Evolutionary conservation across 2,797 vertebrate species (phyloP).

Genomic region (Brachymystax lenok): DNA sequence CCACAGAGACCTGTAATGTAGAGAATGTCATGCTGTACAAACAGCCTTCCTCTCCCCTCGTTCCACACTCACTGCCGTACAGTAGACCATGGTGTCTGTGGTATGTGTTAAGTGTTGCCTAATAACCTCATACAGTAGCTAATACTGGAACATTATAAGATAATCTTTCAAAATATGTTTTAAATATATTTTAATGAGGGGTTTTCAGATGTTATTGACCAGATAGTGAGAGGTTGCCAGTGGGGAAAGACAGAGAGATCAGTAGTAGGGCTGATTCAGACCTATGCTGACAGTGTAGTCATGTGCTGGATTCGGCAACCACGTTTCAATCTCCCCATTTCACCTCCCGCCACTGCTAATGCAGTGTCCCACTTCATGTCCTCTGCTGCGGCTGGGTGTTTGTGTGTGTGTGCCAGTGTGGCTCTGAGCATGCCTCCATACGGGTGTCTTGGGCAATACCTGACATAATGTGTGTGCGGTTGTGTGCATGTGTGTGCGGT

Average conservation of each 20-base stretch:
- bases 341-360: constrained; percentile 34
- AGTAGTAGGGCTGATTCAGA: no score
- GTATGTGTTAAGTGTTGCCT: neutral
- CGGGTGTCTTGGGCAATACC: neutral
- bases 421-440: neutral
- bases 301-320: neutral
- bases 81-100: constrained; percentile 18
- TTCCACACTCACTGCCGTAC: constrained; percentile 16
- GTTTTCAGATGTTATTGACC: no score
- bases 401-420: neutral
- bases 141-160: neutral
- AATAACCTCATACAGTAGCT: constrained; percentile 17
- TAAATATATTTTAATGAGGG: no score
- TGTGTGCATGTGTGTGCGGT: neutral
- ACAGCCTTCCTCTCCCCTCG: constrained; percentile 50
- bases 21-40: constrained; percentile 60
- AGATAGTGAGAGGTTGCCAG: no score
- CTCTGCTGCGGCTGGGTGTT: constrained; percentile 17
- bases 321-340: constrained; percentile 15
- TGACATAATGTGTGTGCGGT: neutral
- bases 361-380: constrained; percentile 36
- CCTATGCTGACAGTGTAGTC: no score
- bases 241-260: no score
- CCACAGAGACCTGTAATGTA: constrained; percentile 60
- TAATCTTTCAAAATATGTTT: neutral